Evolutionary conservation across 1,140 invertebrate species (phyloP).

Genomic region (Trachelipus rathkii): DNA sequence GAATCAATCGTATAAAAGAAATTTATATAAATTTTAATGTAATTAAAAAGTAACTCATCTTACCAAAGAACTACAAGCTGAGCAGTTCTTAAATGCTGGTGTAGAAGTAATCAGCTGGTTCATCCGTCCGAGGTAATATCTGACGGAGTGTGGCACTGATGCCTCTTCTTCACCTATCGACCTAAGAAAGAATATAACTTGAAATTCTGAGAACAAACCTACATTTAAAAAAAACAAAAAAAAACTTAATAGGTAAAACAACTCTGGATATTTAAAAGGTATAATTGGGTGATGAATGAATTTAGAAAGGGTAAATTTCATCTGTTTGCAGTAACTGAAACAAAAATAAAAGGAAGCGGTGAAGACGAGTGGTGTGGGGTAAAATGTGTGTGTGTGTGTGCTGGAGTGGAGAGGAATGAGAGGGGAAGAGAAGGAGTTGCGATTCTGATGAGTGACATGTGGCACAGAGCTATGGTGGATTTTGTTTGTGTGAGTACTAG

Average conservation of each 20-base stretch:
- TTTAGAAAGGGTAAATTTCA: too few relatives aligned
- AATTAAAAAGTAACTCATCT: background rate
- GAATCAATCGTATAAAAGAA: too few relatives aligned
- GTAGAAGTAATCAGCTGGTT: constrained; percentile 76
- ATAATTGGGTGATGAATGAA: constrained; percentile 1
- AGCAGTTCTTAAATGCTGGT: constrained; percentile 79
- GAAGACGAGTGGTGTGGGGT: too few relatives aligned
- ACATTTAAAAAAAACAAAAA: background rate
- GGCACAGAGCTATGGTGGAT: too few relatives aligned
- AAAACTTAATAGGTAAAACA: background rate
- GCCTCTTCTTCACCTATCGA: constrained; percentile 53
- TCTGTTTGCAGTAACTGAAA: too few relatives aligned
- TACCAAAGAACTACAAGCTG: constrained; percentile 74
- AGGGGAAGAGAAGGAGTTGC: too few relatives aligned
- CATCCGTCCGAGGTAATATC: constrained; percentile 80
- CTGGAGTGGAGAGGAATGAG: too few relatives aligned
- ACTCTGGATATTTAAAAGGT: background rate
- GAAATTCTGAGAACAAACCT: background rate
- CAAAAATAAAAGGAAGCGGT: too few relatives aligned
- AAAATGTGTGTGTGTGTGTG: too few relatives aligned
- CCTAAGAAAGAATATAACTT: constrained; percentile 18
- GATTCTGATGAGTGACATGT: too few relatives aligned
- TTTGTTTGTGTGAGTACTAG: too few relatives aligned
- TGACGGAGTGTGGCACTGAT: constrained; percentile 85
- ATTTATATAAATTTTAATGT: too few relatives aligned